Evolutionary conservation across 37 sponge, comb jelly and placozoan species (phyloP).

Genomic region (Agelas oroides): DNA sequence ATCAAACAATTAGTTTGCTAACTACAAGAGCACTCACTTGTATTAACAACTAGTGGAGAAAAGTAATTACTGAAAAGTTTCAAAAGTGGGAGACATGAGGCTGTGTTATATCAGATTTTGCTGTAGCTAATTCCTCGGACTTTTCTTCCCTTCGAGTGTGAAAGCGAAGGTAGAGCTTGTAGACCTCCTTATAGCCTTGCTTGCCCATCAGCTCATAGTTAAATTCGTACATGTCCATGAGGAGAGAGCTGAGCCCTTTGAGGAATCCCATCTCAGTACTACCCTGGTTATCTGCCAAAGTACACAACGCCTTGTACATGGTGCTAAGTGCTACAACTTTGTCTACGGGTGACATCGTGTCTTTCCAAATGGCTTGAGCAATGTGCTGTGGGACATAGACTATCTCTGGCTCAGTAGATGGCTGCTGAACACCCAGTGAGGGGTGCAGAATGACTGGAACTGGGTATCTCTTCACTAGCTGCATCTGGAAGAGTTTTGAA

Average conservation of each 20-base stretch:
- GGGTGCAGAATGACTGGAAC: conserved; percentile 15
- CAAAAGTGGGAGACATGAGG: too few relatives aligned
- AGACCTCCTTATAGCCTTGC: conserved; percentile 35
- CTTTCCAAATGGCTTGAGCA: conserved; percentile 29
- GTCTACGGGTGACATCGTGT: conserved; percentile 21
- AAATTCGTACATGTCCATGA: neutral
- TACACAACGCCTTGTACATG: conserved; percentile 3
- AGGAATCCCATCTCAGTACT: neutral
- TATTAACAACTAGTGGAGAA: too few relatives aligned
- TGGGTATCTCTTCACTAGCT: conserved; percentile 24
- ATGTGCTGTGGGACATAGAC: conserved; percentile 37
- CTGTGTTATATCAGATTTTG: too few relatives aligned
- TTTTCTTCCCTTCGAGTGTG: too few relatives aligned
- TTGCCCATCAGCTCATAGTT: conserved; percentile 30
- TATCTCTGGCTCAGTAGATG: neutral
- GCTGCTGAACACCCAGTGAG: neutral
- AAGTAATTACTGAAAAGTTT: too few relatives aligned
- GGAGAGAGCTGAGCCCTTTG: neutral
- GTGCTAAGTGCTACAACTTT: conserved; percentile 11
- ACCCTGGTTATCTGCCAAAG: neutral
- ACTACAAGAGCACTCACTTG: too few relatives aligned
- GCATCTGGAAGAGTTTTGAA: conserved; percentile 6
- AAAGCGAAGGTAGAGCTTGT: too few relatives aligned
- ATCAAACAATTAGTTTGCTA: too few relatives aligned
- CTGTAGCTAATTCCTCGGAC: too few relatives aligned